These are phyloP conservation scores for Hydractinia symbiolongicarpus DNA, from an alignment of 30 jellyfish, hydroid and myxozoan species.

Conservation along the genomic window DNA sequence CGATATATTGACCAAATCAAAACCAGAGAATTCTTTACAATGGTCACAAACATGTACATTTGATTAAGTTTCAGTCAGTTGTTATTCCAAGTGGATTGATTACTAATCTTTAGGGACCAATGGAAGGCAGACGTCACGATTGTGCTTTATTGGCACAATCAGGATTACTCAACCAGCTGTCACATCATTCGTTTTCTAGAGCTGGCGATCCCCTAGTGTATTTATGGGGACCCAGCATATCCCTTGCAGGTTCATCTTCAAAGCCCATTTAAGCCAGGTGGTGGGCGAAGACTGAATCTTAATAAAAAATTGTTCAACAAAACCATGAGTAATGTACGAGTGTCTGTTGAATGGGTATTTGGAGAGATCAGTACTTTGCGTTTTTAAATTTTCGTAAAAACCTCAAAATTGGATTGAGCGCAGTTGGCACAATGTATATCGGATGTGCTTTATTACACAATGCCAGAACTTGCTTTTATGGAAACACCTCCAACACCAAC, in stretches of 20 bases:
- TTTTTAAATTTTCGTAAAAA: no score
- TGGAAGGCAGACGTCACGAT: not conserved
- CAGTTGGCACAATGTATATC: not conserved
- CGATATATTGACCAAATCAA: not conserved
- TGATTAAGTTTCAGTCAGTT: not conserved
- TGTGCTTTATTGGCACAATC: not conserved
- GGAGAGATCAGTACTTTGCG: not conserved
- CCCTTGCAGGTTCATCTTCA: not conserved
- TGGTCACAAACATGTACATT: no score
- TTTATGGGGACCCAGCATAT: slow-evolving; percentile 6
- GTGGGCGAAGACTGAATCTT: not conserved
- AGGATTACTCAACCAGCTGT: not conserved
- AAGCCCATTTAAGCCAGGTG: no score
- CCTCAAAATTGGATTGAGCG: not conserved
- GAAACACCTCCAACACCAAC: no score
- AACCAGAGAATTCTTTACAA: slow-evolving; percentile 1
- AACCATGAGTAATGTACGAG: not conserved
- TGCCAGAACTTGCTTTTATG: slow-evolving; percentile 8
- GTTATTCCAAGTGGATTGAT: not conserved
- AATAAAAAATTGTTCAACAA: not conserved
- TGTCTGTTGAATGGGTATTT: not conserved
- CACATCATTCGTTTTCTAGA: not conserved
- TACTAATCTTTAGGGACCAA: not conserved
- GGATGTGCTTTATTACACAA: not conserved
- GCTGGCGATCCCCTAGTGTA: not conserved